phyloP scores from a whole-genome alignment of 2,888 invertebrate genomes.

The Troides helena region DNA sequence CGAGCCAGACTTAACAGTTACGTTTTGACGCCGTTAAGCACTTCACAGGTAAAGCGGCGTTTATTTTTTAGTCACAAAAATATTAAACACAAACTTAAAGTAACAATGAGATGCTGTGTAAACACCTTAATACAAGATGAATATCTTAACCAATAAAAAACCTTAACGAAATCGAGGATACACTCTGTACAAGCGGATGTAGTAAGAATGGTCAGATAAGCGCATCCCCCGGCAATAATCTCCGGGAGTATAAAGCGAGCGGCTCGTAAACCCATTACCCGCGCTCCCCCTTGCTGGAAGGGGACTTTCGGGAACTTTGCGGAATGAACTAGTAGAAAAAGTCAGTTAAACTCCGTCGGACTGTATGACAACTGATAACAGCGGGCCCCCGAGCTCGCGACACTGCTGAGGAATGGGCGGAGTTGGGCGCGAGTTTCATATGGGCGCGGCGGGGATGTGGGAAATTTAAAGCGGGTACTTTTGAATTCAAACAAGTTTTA shows the following conservation, averaged over 20 bases:
- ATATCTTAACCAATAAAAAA: too few relatives aligned
- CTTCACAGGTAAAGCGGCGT: not conserved
- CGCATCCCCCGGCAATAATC: slow-evolving; percentile 24
- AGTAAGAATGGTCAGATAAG: slow-evolving; percentile 13
- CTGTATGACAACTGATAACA: slow-evolving; percentile 73
- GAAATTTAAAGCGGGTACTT: slow-evolving; percentile 11
- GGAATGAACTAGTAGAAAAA: slow-evolving; percentile 50
- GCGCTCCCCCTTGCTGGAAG: slow-evolving; percentile 36
- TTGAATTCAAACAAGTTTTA: not conserved
- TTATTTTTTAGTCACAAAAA: too few relatives aligned
- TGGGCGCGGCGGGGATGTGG: slow-evolving; percentile 31
- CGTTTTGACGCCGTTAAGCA: not conserved
- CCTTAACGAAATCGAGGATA: not conserved
- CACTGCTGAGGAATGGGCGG: slow-evolving; percentile 49
- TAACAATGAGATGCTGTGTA: too few relatives aligned
- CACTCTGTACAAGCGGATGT: not conserved
- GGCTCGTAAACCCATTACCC: slow-evolving; percentile 28
- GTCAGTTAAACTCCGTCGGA: slow-evolving; percentile 60
- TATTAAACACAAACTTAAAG: too few relatives aligned
- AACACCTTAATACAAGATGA: too few relatives aligned
- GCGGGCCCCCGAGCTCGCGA: slow-evolving; percentile 43
- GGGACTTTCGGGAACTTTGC: slow-evolving; percentile 37
- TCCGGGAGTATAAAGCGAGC: slow-evolving; percentile 32
- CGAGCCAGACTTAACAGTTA: not conserved
- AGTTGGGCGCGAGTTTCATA: slow-evolving; percentile 48